phyloP scores from a whole-genome alignment of 1,140 invertebrate species.

The Sesamia nonagrioides region DNA sequence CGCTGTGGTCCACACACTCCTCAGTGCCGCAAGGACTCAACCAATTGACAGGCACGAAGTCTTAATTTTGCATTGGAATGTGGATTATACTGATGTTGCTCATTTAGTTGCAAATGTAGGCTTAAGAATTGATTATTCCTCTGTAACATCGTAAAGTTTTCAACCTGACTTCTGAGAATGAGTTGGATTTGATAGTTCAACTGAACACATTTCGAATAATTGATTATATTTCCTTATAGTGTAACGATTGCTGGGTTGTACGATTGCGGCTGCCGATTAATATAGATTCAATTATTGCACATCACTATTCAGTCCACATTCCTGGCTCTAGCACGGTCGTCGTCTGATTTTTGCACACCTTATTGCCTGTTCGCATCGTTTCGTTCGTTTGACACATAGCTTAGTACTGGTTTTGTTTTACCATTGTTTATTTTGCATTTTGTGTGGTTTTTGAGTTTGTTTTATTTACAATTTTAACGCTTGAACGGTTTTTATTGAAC shows the following conservation, averaged over 20 bases:
- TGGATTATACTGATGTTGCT: constrained; percentile 59
- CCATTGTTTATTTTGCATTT: constrained; percentile 42
- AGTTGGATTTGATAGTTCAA: constrained; percentile 24
- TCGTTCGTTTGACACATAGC: constrained; percentile 71
- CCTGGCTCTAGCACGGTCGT: constrained; percentile 67
- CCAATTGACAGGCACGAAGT: constrained; percentile 90
- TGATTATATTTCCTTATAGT: not conserved
- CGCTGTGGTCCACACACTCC: constrained; percentile 93
- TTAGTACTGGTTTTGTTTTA: constrained; percentile 63
- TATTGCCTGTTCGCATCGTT: constrained; percentile 74
- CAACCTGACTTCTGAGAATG: not conserved
- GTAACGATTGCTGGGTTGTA: constrained; percentile 36
- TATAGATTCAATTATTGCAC: constrained; percentile 50
- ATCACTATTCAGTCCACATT: constrained; percentile 79
- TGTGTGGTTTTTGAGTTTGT: constrained; percentile 69
- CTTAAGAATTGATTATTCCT: constrained; percentile 43
- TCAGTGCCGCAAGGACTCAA: constrained; percentile 92
- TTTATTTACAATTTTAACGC: constrained; percentile 62
- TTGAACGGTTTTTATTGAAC: constrained; percentile 43
- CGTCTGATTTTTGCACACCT: constrained; percentile 80
- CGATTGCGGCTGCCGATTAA: too few relatives aligned
- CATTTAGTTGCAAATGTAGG: constrained; percentile 46
- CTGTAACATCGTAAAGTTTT: constrained; percentile 10
- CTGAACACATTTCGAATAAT: constrained; percentile 5
- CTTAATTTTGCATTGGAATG: constrained; percentile 70